Evolutionary conservation across 2,797 vertebrate genomes (phyloP).

Genomic region (Parotocinclus haroldoi): DNA sequence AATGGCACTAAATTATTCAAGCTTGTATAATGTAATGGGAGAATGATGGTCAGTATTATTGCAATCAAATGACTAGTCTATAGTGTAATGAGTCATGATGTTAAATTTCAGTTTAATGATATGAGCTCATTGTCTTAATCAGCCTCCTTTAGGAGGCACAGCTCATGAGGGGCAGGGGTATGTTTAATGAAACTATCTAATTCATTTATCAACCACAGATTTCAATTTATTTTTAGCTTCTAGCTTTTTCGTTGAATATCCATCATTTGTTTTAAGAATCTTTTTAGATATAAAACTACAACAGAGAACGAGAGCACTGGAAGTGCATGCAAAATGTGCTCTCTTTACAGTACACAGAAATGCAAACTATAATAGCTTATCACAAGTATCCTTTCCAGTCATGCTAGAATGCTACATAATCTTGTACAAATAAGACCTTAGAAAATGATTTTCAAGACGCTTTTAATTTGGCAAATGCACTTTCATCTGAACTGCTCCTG

Average conservation of each 20-base stretch:
- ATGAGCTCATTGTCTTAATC: constrained; percentile 30
- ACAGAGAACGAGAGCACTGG: background rate
- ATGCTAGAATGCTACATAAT: background rate
- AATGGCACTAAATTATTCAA: constrained; percentile 20
- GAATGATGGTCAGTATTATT: constrained; percentile 33
- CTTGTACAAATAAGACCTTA: background rate
- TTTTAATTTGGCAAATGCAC: background rate
- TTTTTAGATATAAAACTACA: constrained; percentile 1
- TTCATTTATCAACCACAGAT: constrained; percentile 22
- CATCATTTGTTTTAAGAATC: constrained; percentile 17
- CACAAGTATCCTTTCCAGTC: background rate
- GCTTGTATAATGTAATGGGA: constrained; percentile 30
- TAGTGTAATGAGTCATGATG: constrained; percentile 38
- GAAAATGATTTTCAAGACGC: background rate
- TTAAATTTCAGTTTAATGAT: constrained; percentile 33
- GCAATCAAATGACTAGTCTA: constrained; percentile 28
- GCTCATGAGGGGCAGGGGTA: constrained; percentile 26
- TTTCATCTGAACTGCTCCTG: too few species aligned
- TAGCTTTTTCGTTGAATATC: constrained; percentile 22
- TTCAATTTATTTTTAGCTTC: constrained; percentile 30
- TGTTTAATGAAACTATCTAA: constrained; percentile 25
- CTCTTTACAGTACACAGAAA: constrained; percentile 6
- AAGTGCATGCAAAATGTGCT: background rate
- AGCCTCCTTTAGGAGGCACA: constrained; percentile 19
- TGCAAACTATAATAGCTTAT: constrained; percentile 7